Conservation (phyloP, 2,888 invertebrate genomes). For the Candidula unifasciata region DNA sequence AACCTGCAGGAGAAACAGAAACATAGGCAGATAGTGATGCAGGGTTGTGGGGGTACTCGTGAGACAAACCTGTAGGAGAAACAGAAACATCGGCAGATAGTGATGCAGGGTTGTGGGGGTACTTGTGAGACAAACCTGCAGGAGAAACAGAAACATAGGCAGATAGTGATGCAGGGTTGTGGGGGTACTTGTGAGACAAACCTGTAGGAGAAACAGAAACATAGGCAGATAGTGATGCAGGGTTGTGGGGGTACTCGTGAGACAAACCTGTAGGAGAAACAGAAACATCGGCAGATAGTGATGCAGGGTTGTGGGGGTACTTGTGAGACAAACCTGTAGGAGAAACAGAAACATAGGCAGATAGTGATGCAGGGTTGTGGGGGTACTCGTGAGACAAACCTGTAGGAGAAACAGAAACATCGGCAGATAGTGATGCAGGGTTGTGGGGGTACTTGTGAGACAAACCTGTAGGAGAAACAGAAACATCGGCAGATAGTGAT, state of each 20-base stretch:
- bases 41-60: slow-evolving; percentile 71
- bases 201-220: slow-evolving; percentile 35
- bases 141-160: slow-evolving; percentile 49
- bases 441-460: slow-evolving; percentile 72
- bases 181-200: slow-evolving; percentile 73
- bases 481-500: slow-evolving; percentile 50
- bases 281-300: slow-evolving; percentile 50
- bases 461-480: slow-evolving; percentile 51
- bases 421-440: slow-evolving; percentile 52
- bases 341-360: slow-evolving; percentile 49
- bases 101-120: slow-evolving; percentile 64
- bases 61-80: slow-evolving; percentile 58
- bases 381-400: slow-evolving; percentile 74
- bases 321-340: slow-evolving; percentile 65
- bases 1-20: slow-evolving; percentile 19
- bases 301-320: slow-evolving; percentile 67
- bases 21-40: slow-evolving; percentile 53
- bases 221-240: slow-evolving; percentile 53
- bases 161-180: slow-evolving; percentile 55
- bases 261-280: slow-evolving; percentile 57
- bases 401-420: slow-evolving; percentile 41
- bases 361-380: slow-evolving; percentile 54
- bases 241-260: slow-evolving; percentile 71
- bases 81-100: slow-evolving; percentile 49
- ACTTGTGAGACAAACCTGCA: slow-evolving; percentile 68